These are phyloP conservation scores for Allophyes oxyacanthae DNA, from an alignment of 2,888 invertebrate species.

Conservation along the genomic window DNA sequence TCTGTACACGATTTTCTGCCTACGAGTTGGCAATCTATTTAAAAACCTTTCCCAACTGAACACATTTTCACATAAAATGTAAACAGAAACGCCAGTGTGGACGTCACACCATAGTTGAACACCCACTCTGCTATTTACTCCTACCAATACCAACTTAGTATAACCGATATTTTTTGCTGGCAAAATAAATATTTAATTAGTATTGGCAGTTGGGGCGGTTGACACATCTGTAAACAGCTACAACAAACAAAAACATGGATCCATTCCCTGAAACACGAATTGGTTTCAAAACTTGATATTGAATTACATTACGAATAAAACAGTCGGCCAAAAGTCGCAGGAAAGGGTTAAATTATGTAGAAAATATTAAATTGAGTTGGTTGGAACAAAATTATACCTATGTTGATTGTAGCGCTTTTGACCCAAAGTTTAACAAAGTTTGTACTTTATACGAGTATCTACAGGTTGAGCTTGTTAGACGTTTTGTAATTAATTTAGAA, in stretches of 20 bases:
- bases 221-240: neutral
- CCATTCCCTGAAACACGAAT: conserved; percentile 4
- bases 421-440: conserved; percentile 10
- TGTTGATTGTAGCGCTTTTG: conserved; percentile 13
- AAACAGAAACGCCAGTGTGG: conserved; percentile 29
- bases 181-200: neutral
- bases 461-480: neutral
- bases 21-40: conserved; percentile 32
- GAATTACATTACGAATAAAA: conserved; percentile 14
- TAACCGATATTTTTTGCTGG: conserved; percentile 23
- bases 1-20: neutral
- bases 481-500: conserved; percentile 1
- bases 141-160: conserved; percentile 17
- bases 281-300: conserved; percentile 17
- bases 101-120: conserved; percentile 39
- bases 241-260: conserved; percentile 12
- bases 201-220: too few relatives aligned
- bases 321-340: conserved; percentile 16
- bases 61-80: conserved; percentile 28
- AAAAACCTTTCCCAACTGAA: conserved; percentile 27
- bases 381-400: conserved; percentile 39
- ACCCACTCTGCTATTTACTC: conserved; percentile 31
- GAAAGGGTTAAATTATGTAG: conserved; percentile 13
- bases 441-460: neutral
- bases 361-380: conserved; percentile 19